Conservation (phyloP, 2,113 vertebrate species). For the Xiphophorus hellerii region DNA sequence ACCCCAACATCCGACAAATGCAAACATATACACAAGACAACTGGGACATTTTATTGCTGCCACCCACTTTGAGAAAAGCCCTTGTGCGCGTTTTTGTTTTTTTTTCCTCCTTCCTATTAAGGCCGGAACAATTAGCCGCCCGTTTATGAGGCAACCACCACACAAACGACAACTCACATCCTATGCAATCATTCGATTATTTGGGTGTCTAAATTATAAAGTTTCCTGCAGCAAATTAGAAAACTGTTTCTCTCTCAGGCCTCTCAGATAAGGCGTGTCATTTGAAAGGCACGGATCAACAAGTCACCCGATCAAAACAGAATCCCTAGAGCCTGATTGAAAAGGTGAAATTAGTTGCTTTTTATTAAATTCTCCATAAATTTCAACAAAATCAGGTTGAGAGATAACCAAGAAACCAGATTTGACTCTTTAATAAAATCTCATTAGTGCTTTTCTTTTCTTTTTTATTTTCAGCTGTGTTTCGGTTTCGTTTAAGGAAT, state of each 20-base stretch:
- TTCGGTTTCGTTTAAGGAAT: no score
- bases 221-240: constrained; percentile 11
- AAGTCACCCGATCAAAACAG: not conserved
- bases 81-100: not conserved
- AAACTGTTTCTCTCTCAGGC: not conserved
- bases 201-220: constrained; percentile 12
- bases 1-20: constrained; percentile 18
- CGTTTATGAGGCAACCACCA: constrained; percentile 10
- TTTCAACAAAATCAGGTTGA: no score
- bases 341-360: not conserved
- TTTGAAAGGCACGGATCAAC: not conserved
- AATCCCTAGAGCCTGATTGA: not conserved
- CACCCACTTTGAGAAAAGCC: constrained; percentile 33
- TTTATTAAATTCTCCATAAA: no score
- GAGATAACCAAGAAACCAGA: no score
- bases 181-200: constrained; percentile 16
- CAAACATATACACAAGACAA: constrained; percentile 35
- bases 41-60: constrained; percentile 24
- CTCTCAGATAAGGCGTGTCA: not conserved
- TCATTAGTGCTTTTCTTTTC: no score
- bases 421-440: no score
- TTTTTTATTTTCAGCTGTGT: no score
- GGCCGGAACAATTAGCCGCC: constrained; percentile 13
- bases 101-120: not conserved
- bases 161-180: constrained; percentile 20